Base-by-base conservation (phyloP, 2,113 vertebrate genomes). In the Macrotis lagotis region DNA sequence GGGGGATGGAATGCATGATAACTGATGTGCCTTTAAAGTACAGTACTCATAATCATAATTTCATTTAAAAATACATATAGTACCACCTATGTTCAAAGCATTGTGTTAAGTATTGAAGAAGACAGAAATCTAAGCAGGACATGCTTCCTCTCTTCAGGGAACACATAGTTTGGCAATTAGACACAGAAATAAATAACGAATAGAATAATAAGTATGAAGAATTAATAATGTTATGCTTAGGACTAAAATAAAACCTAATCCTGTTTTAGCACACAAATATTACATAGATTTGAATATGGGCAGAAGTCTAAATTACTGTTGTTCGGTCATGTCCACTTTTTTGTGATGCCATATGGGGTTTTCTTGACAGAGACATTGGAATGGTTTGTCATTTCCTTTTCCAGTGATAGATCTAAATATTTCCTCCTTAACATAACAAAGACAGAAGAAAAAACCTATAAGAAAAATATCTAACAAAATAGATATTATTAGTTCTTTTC, bases 231-330 rank as follows among this genome's bases (percentile, higher is more conserved):
- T 2, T 59, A 16, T 1, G 16, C 5, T n/a, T 74, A n/a, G 19
- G 16, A 22, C 66, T 97, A 97, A 97, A 97, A 96, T 97, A 97
- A 96, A 96, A 96, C 91, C 90, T 95, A 59, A 28, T 8, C n/a
- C 93, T 93, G 49, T 90, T 93, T 51, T 97, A 92, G n/a, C n/a
- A 91, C 51, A 90, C 51, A 83, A 92, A 53, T 97, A 92, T 93
- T 91, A 48, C 94, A 83, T 95, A 90, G 51, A 95, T 97, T 95
- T 90, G 93, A 51, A 94, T 96, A 74, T 22, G n/a, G 6, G 16
- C 37, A 74, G n/a, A 74, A 6, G 37, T 74, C 37, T 74, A 37
- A 22, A 74, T 74, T 31, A 10, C 8, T 31, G 25, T 31, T 59
- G 26, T 12, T 59, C 28, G 31, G 55, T 59, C 10, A 31, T 31